phyloP scores from a whole-genome alignment of 2,113 vertebrate genomes.

The Seriola dumerili region DNA sequence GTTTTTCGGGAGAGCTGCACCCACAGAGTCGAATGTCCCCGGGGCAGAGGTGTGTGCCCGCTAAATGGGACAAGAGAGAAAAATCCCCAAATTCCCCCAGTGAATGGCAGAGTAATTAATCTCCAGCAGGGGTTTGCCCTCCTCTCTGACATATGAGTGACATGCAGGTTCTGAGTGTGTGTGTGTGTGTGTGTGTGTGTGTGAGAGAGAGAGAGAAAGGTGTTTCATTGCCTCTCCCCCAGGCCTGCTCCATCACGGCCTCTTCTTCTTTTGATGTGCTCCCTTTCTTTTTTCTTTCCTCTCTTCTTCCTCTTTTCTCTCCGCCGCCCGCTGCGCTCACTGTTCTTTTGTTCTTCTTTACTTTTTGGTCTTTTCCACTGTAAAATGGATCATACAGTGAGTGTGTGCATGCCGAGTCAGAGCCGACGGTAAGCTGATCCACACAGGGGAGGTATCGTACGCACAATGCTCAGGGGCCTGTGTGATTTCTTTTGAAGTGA shows the following conservation, averaged over 20 bases:
- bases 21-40: constrained; percentile 20
- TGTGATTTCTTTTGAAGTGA: not conserved
- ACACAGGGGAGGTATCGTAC: not conserved
- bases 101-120: constrained; percentile 74
- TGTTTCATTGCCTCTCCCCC: constrained; percentile 68
- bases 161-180: constrained; percentile 38
- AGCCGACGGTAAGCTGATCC: constrained; percentile 20
- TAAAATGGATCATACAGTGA: constrained; percentile 28
- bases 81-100: constrained; percentile 71
- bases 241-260: constrained; percentile 70
- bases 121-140: constrained; percentile 70
- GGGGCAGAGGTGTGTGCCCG: constrained; percentile 59
- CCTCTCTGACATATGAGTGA: constrained; percentile 72
- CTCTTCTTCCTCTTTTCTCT: constrained; percentile 22
- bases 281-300: constrained; percentile 16
- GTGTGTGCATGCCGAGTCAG: constrained; percentile 12
- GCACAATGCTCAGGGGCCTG: not conserved
- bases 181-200: constrained; percentile 13
- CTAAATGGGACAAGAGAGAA: constrained; percentile 58
- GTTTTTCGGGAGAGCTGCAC: constrained; percentile 17
- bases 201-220: constrained; percentile 6
- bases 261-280: constrained; percentile 69
- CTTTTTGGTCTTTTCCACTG: constrained; percentile 16
- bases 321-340: constrained; percentile 28
- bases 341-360: constrained; percentile 22